phyloP scores from a whole-genome alignment of 2,888 invertebrate species.

The Steinernema hermaphroditum region DNA sequence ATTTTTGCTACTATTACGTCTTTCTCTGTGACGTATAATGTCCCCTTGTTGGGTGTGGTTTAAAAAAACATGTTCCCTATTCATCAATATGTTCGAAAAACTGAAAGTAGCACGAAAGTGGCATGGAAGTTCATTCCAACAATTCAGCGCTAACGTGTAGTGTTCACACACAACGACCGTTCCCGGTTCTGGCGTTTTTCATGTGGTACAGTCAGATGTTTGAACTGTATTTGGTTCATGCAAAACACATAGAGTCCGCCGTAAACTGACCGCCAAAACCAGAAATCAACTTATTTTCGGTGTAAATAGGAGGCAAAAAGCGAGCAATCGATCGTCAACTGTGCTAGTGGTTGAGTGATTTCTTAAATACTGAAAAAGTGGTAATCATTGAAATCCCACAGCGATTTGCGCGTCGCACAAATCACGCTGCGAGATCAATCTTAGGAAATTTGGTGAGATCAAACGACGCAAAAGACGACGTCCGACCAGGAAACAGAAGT shows the following conservation, averaged over 20 bases:
- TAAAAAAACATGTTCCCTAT: no score
- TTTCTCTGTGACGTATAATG: no score
- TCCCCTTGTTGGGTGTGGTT: no score
- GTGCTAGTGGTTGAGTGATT: not conserved
- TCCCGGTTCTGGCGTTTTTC: not conserved
- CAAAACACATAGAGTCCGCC: not conserved
- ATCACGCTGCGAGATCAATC: constrained; percentile 10
- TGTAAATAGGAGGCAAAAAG: not conserved
- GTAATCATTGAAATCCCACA: constrained; percentile 7
- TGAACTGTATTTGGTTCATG: not conserved
- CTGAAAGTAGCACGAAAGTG: not conserved
- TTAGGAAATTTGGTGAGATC: not conserved
- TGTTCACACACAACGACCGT: not conserved
- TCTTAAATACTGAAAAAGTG: not conserved
- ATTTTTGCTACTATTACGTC: not conserved
- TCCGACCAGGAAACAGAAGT: constrained; percentile 18
- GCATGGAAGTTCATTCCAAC: not conserved
- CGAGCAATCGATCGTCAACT: not conserved
- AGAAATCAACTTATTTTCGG: constrained; percentile 9
- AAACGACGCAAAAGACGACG: not conserved
- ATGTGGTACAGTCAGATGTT: not conserved
- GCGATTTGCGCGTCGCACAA: constrained; percentile 4
- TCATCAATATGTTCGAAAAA: not conserved
- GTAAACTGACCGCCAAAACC: constrained; percentile 1
- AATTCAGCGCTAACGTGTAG: no score